Evolutionary conservation across 2,888 invertebrate species (phyloP), one percentile per base, ranked within the genome.

Genomic region (Busseola fusca): DNA sequence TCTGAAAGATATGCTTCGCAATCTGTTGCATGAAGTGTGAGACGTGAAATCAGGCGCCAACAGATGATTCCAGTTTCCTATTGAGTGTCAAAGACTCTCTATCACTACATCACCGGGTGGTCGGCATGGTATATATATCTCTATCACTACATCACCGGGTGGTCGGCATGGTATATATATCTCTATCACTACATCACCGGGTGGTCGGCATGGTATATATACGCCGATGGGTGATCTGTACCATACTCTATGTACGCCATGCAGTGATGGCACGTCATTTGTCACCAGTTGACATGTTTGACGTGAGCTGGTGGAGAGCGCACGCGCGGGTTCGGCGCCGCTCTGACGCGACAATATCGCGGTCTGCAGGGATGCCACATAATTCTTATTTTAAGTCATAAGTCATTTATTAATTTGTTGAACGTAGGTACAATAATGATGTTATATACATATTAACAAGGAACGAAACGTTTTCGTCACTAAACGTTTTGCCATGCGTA

Each of bases 251-350:
- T 27, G 4, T 30, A 30, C 14, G 14, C 52, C 25, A 25, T 25
- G 52, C 16, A 25, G 72, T 21, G 21, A n/a, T 45, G 18, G 18
- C 21, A 27, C 42, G 52, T 34, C 50, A 10, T 52, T 37, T n/a
- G 25, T 21, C 74, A 45, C 27, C 25, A 25, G 50, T 18, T 42
- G 76, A 30, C 27, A 42, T 37, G 67, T 45, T 34, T n/a, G 72
- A 40, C 25, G 54, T 12, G 45, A 9, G 30, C 27, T 50, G 66
- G 21, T 1, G 37, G n/a, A 54, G 18, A 5, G 54, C 72, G 72
- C 72, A 72, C 69, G 72, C 72, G 72, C 54, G 76, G 21, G 1
- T 3, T 9, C 3, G 72, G 72, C 72, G 72, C 69, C 72, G 14
- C 16, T 21, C 12, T 45, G 72, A 30, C 72, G 72, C 54, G 72